Conservation (phyloP, 2,797 vertebrate genomes). For the Tenualosa thibaudeaui region DNA sequence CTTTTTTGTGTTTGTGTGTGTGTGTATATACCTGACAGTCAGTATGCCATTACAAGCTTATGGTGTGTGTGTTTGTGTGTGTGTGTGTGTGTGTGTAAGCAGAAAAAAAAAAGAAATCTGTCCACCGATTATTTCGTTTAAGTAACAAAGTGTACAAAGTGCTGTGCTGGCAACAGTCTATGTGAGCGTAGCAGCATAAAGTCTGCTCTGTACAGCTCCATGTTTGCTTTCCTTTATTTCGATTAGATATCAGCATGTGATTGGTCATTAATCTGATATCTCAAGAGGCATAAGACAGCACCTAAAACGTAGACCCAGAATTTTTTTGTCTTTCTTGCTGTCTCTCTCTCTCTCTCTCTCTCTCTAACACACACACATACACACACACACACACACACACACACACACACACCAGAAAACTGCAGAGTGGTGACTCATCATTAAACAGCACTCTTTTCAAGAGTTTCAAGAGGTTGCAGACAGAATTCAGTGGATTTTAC, state of each 20-base stretch:
- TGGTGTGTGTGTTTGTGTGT: too few relatives aligned
- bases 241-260: background rate
- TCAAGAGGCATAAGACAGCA: too few relatives aligned
- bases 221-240: background rate
- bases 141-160: background rate
- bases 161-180: background rate
- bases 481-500: background rate
- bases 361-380: background rate
- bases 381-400: conserved; percentile 43
- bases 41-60: background rate
- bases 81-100: conserved; percentile 3
- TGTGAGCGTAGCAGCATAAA: background rate
- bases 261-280: background rate
- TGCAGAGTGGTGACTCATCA: background rate
- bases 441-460: background rate
- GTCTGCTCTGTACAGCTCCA: background rate
- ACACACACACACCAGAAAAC: background rate
- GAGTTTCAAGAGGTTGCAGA: background rate
- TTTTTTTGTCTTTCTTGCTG: too few relatives aligned
- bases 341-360: too few relatives aligned
- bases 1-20: background rate
- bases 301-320: too few relatives aligned
- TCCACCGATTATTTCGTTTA: background rate
- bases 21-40: background rate
- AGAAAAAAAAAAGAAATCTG: background rate